Percentiles rank a stretch among this genome's conserved stretches.
Evolutionary conservation across 2,113 vertebrate genomes (phyloP).

Genomic region (Smithornis capensis): DNA sequence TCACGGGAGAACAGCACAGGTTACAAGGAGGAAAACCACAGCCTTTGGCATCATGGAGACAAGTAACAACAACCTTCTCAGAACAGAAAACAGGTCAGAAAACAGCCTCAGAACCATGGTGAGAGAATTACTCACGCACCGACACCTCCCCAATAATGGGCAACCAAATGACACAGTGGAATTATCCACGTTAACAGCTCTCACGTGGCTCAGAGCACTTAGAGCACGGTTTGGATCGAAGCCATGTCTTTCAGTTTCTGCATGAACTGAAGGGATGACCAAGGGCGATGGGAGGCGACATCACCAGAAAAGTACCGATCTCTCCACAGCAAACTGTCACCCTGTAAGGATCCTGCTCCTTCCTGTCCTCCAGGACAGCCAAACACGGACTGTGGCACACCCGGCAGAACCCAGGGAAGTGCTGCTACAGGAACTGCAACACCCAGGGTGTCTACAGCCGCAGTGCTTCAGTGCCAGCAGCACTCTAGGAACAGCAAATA

Average conservation of each 20-base stretch:
- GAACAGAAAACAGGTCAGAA: neutral
- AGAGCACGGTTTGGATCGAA: neutral
- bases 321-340: neutral
- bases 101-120: accelerated
- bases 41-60: neutral
- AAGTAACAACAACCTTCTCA: neutral
- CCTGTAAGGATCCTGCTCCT: neutral
- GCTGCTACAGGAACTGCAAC: neutral
- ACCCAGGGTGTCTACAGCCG: neutral
- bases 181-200: neutral
- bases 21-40: neutral
- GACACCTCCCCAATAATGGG: neutral
- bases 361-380: neutral
- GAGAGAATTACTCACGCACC: neutral
- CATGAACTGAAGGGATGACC: neutral
- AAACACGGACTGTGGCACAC: accelerated
- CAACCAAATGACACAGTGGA: accelerated
- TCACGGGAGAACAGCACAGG: accelerated
- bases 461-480: neutral
- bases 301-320: neutral
- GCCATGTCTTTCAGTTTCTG: neutral
- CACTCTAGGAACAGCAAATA: neutral
- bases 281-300: neutral
- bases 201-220: neutral
- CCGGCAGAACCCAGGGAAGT: neutral